Base-by-base conservation (phyloP, 2,888 invertebrate species). In the Barypeithes pellucidus region DNA sequence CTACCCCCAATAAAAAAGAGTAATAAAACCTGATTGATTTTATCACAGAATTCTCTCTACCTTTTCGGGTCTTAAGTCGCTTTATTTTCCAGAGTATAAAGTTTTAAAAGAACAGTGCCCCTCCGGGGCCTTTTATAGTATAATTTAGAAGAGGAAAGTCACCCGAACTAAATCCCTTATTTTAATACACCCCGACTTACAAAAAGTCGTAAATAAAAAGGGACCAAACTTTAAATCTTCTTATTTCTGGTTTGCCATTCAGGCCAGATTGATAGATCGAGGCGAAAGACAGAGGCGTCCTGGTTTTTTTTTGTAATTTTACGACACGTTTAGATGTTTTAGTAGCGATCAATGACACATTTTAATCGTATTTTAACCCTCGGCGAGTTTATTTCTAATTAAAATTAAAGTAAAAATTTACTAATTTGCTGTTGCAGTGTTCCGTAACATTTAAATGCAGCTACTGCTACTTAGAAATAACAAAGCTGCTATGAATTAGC, bases 181-280 rank as follows among this genome's bases (percentile, higher is more conserved):
- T 73, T 73, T 75, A 75, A 75, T 75, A 75, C 72, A 29, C 54
- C 39, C 16, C 70, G 68, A 59, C 52, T 62, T 59, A 54, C 68
- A 72, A 72, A 75, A 75, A 70, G 75, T 75, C 75, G 75, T 75
- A 75, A 75, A 75, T 75, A 75, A 75, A 72, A 72, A 69, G 73
- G 72, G 50, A 41, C 67, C 69, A 70, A 73, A 72, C 69, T 73
- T 75, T 75, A 73, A 75, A 75, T 75, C 73, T 75, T 57, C 66
- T 71, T 72, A 69, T 74, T 70, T 74, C 70, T 70, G 57, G 68
- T 67, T 73, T 72, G 67, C 54, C 62, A 69, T 69, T 69, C 57
- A 45, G 41, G 29, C 54, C 69, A 41, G 69, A 69, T 63, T 69
- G 69, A 69, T 69, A 69, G 62, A 69, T 45, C 24, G 43, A 50